Conservation (phyloP, 2,888 invertebrate genomes). For the Sinopyrophorus schimmeli region DNA sequence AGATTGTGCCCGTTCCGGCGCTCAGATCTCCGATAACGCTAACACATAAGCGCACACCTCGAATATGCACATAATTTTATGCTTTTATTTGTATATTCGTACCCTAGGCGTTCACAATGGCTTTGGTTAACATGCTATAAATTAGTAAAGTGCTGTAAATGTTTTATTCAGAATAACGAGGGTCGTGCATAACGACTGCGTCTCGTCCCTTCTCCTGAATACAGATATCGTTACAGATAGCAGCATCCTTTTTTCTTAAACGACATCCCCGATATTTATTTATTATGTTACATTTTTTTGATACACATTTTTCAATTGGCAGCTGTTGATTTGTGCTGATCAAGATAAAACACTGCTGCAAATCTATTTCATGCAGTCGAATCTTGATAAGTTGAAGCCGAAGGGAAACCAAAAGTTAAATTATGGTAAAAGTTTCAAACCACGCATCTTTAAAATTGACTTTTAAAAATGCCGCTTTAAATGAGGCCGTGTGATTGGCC, state of each 20-base stretch:
- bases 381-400: no score
- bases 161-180: slow-evolving; percentile 46
- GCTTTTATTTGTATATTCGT: slow-evolving; percentile 48
- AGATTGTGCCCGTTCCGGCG: slow-evolving; percentile 46
- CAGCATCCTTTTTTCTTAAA: slow-evolving; percentile 33
- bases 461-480: no score
- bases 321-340: no score
- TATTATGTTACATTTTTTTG: no score
- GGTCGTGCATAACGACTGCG: slow-evolving; percentile 34
- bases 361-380: no score
- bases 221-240: slow-evolving; percentile 40
- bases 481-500: no score
- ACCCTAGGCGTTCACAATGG: slow-evolving; percentile 48
- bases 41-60: slow-evolving; percentile 46
- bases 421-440: no score
- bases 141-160: slow-evolving; percentile 46
- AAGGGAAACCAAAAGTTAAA: no score
- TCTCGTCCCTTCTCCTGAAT: slow-evolving; percentile 33
- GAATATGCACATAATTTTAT: slow-evolving; percentile 50
- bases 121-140: slow-evolving; percentile 50
- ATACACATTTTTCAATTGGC: no score
- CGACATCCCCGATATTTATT: no score
- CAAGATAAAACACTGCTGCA: no score
- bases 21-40: slow-evolving; percentile 46
- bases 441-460: no score